Evolutionary conservation across 1,140 invertebrate species (phyloP).

Genomic region (Drosophila sulfurigaster): DNA sequence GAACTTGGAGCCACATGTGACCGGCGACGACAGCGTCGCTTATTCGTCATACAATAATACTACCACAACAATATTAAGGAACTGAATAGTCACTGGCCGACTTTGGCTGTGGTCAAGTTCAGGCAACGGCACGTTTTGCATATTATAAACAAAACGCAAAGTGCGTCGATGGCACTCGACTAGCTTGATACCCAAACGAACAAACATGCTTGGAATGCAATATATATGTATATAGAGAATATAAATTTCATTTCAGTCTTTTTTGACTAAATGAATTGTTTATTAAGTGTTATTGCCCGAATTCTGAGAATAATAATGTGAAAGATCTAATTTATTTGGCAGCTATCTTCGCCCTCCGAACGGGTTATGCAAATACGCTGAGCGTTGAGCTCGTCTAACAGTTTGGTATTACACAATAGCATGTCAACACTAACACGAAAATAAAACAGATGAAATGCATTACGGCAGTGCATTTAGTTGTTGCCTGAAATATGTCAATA

Average conservation of each 20-base stretch:
- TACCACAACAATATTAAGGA: slow-evolving; percentile 43
- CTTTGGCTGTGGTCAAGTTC: slow-evolving; percentile 69
- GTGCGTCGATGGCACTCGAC: not conserved
- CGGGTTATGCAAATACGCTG: not conserved
- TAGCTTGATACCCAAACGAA: slow-evolving; percentile 7
- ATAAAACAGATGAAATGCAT: slow-evolving; percentile 36
- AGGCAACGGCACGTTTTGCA: slow-evolving; percentile 65
- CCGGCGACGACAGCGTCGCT: not conserved
- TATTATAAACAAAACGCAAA: slow-evolving; percentile 36
- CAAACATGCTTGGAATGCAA: not conserved
- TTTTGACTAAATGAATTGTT: not conserved
- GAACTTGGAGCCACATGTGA: slow-evolving; percentile 72
- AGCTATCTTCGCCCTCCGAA: not conserved
- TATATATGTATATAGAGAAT: not conserved
- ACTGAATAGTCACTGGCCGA: slow-evolving; percentile 37
- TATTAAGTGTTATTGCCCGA: not conserved
- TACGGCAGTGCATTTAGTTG: slow-evolving; percentile 35
- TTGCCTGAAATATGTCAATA: slow-evolving; percentile 49
- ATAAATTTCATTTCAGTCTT: not conserved
- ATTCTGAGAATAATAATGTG: not conserved
- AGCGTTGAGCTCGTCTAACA: not conserved
- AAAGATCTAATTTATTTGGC: not conserved
- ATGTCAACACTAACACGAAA: not conserved
- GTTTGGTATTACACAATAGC: not conserved
- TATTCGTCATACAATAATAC: slow-evolving; percentile 1